These are phyloP conservation scores for Cirrhinus mrigala DNA, from an alignment of 2,797 vertebrate species.

Conservation along the genomic window DNA sequence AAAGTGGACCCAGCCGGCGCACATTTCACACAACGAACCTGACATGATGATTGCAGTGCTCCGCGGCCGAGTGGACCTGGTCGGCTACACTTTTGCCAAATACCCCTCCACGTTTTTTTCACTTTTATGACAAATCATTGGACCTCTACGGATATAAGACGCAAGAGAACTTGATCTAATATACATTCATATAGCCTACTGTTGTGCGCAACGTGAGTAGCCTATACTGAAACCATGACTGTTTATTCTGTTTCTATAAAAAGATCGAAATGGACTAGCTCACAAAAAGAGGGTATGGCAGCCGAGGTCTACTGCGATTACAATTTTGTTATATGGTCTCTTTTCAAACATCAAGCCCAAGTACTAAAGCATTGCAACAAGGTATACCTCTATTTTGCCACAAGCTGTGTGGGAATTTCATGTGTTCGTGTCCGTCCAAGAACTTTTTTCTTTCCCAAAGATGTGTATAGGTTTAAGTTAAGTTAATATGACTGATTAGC, in stretches of 20 bases:
- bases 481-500: slow-evolving; percentile 83
- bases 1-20: slow-evolving; percentile 72
- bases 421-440: slow-evolving; percentile 89
- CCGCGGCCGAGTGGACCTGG: slow-evolving; percentile 81
- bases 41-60: slow-evolving; percentile 64
- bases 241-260: slow-evolving; percentile 79
- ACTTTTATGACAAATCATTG: slow-evolving; percentile 75
- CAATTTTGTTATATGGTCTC: slow-evolving; percentile 77
- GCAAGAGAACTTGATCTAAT: slow-evolving; percentile 71
- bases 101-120: slow-evolving; percentile 56
- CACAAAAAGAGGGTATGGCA: slow-evolving; percentile 74
- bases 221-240: slow-evolving; percentile 74
- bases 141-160: slow-evolving; percentile 70
- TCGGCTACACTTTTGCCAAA: slow-evolving; percentile 88
- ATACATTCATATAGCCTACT: slow-evolving; percentile 72
- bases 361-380: slow-evolving; percentile 95
- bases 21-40: slow-evolving; percentile 29
- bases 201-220: slow-evolving; percentile 77
- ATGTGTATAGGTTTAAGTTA: slow-evolving; percentile 95
- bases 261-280: slow-evolving; percentile 77
- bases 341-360: slow-evolving; percentile 77
- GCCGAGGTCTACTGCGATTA: slow-evolving; percentile 75
- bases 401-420: slow-evolving; percentile 90
- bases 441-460: slow-evolving; percentile 89
- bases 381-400: slow-evolving; percentile 98